These are phyloP conservation scores for Lanius collurio DNA, from an alignment of 2,113 vertebrate species.

Conservation along the genomic window DNA sequence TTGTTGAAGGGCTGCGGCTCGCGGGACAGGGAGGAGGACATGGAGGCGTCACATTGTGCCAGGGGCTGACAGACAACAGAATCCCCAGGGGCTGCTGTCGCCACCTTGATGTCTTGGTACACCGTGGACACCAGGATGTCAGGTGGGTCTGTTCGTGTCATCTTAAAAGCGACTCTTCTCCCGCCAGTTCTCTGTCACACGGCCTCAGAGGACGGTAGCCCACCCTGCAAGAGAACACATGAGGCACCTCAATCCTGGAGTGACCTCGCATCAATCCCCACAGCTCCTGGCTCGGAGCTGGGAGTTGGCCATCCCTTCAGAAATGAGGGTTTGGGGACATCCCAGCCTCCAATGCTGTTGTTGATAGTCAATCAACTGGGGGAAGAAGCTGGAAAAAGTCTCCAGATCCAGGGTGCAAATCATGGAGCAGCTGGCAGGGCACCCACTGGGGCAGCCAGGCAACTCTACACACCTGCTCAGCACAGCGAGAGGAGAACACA, in stretches of 20 bases:
- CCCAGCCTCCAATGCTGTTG: not conserved
- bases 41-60: conserved; percentile 84
- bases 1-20: conserved; percentile 88
- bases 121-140: conserved; percentile 93
- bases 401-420: not conserved
- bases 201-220: conserved; percentile 67
- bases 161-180: conserved; percentile 82
- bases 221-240: conserved; percentile 42
- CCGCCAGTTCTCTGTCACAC: conserved; percentile 72
- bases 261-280: not conserved
- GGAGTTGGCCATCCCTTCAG: not conserved
- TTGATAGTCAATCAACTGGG: not conserved
- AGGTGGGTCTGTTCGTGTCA: conserved; percentile 97
- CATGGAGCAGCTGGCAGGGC: fast-evolving
- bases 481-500: not conserved
- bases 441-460: not conserved
- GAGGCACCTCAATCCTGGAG: not conserved
- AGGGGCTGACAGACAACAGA: conserved; percentile 69
- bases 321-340: fast-evolving
- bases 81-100: conserved; percentile 70
- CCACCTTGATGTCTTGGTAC: conserved; percentile 88
- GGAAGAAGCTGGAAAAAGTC: not conserved
- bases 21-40: conserved; percentile 82
- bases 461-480: not conserved
- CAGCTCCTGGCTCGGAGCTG: not conserved